Base-by-base conservation (phyloP, 1,140 invertebrate species). In the Zophobas morio region DNA sequence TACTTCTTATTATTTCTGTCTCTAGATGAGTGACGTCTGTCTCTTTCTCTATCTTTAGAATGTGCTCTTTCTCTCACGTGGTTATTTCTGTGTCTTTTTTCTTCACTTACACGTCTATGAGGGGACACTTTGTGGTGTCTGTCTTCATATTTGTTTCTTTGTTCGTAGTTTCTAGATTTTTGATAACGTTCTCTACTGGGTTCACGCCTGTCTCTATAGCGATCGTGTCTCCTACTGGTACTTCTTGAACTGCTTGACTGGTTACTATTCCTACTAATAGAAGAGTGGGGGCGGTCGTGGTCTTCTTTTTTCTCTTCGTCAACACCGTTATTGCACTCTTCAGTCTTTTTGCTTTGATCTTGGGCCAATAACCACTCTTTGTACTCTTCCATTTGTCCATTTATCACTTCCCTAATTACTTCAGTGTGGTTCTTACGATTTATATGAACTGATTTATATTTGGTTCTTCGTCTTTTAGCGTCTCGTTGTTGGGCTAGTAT, bases 351-450 rank as follows among this genome's bases (percentile, higher is more conserved):
- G 39, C 34, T 47, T 3, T 42, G 42, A 0, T 74, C 57, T 66
- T 66, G 40, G 6, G 60, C 73, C 34, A 63, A 35, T 33, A 82
- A 75, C 78, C 80, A 84, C 4, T 85, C 82, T 56, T 60, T 71
- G 70, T 85, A 86, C 49, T 82, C 37, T 42, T 83, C 82, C 85
- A 86, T 86, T 77, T 93, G 91, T 39, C 90, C 89, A 71, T 88
- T 86, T 70, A 93, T 92, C 3, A 93, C 87, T 83, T 91, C 90
- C 5, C 90, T 87, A 6, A 92, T 82, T 34, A 92, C 88, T 85
- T 93, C 90, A 0, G 87, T 89, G 36, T 92, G 89, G 74, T 89
- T 92, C 79, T 89, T 89, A 66, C 89, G 88, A 81, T 91, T 92
- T 40, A 90, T 91, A 73, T 92, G 90, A 39, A 91, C 90, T 34